Conservation (phyloP, 2,888 invertebrate species). For the Odontocerum albicorne region DNA sequence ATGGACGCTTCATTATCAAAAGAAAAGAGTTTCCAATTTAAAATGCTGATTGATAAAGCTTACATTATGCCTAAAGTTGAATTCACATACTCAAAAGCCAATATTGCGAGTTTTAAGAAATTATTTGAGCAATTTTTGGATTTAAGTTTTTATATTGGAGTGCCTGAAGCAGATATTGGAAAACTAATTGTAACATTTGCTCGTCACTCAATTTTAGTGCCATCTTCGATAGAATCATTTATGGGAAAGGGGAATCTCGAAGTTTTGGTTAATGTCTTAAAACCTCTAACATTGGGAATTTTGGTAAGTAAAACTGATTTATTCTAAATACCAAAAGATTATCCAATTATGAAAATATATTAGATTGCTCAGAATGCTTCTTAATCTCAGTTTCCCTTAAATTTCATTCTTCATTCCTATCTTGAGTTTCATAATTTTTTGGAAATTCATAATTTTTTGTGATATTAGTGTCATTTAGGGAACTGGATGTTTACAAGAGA, state of each 20-base stretch:
- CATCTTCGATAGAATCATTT: constrained; percentile 44
- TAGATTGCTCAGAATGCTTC: too few relatives aligned
- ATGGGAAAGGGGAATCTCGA: constrained; percentile 44
- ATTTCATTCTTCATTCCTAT: too few relatives aligned
- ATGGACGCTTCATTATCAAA: constrained; percentile 23
- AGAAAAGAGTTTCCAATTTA: constrained; percentile 36
- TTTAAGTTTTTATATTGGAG: constrained; percentile 43
- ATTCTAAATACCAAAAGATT: neutral
- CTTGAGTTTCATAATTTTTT: too few relatives aligned
- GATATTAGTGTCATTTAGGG: too few relatives aligned
- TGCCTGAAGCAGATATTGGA: constrained; percentile 45
- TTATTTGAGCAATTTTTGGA: constrained; percentile 50
- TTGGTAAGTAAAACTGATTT: constrained; percentile 41
- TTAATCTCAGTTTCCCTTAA: too few relatives aligned
- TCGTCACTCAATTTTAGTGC: constrained; percentile 49
- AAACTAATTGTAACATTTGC: constrained; percentile 44
- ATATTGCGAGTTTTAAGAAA: constrained; percentile 35
- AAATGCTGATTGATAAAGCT: constrained; percentile 29
- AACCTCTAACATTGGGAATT: constrained; percentile 42
- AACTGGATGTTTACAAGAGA: too few relatives aligned
- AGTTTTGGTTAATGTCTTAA: constrained; percentile 45
- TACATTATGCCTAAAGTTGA: constrained; percentile 38
- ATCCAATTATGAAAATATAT: too few relatives aligned
- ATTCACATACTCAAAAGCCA: constrained; percentile 2
- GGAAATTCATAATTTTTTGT: too few relatives aligned